phyloP scores from a whole-genome alignment of 2,888 invertebrate species.

The Athalia cordata region DNA sequence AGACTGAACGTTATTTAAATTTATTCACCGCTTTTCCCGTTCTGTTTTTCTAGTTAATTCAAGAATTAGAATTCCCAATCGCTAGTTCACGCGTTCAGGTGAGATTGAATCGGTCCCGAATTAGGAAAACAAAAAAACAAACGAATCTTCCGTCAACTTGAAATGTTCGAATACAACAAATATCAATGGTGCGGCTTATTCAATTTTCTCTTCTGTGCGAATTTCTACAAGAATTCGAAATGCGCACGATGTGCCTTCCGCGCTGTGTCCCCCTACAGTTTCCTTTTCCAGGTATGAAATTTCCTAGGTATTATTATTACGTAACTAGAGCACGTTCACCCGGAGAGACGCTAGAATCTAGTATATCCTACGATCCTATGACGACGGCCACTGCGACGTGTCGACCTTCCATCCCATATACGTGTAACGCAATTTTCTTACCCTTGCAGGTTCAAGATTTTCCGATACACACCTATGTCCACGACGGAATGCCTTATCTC shows the following conservation, averaged over 20 bases:
- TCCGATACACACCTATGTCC: not conserved
- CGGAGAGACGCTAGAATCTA: not conserved
- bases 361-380: not conserved
- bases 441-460: not conserved
- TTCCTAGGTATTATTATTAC: not conserved
- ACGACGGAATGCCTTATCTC: not conserved
- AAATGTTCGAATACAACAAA: not conserved
- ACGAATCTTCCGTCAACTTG: constrained; percentile 11
- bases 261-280: not conserved
- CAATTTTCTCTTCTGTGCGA: not conserved
- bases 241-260: not conserved
- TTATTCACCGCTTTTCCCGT: not conserved
- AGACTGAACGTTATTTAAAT: constrained; percentile 15
- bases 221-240: too few relatives aligned
- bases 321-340: not conserved
- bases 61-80: constrained; percentile 2
- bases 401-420: not conserved
- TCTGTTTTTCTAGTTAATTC: constrained; percentile 20
- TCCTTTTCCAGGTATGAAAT: not conserved
- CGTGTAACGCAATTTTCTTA: not conserved
- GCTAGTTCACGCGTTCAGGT: not conserved
- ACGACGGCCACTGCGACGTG: not conserved
- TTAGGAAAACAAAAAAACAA: not conserved
- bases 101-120: not conserved
- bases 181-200: not conserved